Conservation (phyloP, 1,140 invertebrate genomes). For the Meloidogyne exigua region DNA sequence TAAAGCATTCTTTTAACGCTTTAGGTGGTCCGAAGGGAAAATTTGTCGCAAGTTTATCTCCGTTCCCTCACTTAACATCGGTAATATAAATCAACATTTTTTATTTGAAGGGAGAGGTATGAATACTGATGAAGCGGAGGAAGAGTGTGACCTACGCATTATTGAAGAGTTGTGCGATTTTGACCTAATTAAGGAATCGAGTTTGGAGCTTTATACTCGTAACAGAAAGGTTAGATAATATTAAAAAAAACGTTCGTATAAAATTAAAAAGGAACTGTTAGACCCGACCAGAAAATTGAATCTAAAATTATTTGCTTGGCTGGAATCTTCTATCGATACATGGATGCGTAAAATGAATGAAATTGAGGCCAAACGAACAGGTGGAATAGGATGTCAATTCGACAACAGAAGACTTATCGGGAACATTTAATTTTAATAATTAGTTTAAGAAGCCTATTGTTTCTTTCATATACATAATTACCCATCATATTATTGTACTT, state of each 20-base stretch:
- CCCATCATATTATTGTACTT: too few species aligned
- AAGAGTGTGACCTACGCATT: neutral
- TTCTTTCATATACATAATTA: too few species aligned
- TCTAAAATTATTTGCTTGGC: constrained; percentile 7
- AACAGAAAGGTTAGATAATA: neutral
- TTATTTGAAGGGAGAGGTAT: constrained; percentile 5
- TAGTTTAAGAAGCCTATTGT: too few species aligned
- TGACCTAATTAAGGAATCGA: constrained; percentile 13
- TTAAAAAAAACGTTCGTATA: neutral
- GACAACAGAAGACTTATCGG: too few species aligned
- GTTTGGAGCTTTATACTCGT: constrained; percentile 6
- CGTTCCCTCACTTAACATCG: neutral
- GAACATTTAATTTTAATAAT: too few species aligned
- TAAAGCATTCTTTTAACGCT: neutral
- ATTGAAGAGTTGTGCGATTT: constrained; percentile 11
- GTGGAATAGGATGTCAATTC: too few species aligned
- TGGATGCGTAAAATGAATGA: constrained; percentile 11
- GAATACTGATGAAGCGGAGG: constrained; percentile 4
- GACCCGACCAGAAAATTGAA: constrained; percentile 6
- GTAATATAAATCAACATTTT: neutral
- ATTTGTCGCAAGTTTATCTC: constrained; percentile 17
- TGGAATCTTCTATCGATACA: constrained; percentile 4
- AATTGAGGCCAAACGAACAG: neutral
- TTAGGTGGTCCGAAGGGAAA: neutral
- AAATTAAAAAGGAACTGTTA: constrained; percentile 6